phyloP scores from a whole-genome alignment of 2,113 vertebrate species.

The Istiophorus platypterus region DNA sequence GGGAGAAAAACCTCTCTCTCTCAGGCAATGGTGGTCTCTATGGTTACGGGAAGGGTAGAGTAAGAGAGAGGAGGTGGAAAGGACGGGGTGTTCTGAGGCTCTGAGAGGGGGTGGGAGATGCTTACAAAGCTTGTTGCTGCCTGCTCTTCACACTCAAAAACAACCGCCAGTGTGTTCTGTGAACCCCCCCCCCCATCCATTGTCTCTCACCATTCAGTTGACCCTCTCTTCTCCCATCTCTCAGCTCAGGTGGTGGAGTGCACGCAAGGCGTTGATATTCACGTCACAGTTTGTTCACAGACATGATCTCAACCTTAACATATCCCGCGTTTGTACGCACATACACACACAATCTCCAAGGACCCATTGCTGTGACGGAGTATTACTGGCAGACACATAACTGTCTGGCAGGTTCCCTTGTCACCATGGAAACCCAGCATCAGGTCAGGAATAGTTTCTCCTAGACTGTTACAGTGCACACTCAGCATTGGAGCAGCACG shows the following conservation, averaged over 20 bases:
- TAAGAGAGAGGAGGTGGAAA: slow-evolving; percentile 62
- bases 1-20: slow-evolving; percentile 53
- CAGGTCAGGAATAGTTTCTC: slow-evolving; percentile 62
- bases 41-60: slow-evolving; percentile 74
- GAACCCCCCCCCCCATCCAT: slow-evolving; percentile 10
- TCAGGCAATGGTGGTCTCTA: slow-evolving; percentile 75
- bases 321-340: not conserved
- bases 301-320: not conserved
- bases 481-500: slow-evolving; percentile 48
- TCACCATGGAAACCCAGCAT: slow-evolving; percentile 77
- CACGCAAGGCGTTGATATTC: not conserved
- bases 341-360: not conserved
- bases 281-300: slow-evolving; percentile 18
- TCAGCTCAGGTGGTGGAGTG: slow-evolving; percentile 36
- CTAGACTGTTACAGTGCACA: slow-evolving; percentile 50
- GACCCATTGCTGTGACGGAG: slow-evolving; percentile 48
- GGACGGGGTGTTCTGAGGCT: slow-evolving; percentile 60
- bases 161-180: not conserved
- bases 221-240: slow-evolving; percentile 41
- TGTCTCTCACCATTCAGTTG: not conserved
- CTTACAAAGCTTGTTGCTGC: slow-evolving; percentile 6
- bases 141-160: slow-evolving; percentile 27
- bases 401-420: slow-evolving; percentile 75
- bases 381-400: slow-evolving; percentile 59
- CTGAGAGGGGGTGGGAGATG: slow-evolving; percentile 51